phyloP scores from a whole-genome alignment of 2,113 vertebrate species.

The Oriolus oriolus region DNA sequence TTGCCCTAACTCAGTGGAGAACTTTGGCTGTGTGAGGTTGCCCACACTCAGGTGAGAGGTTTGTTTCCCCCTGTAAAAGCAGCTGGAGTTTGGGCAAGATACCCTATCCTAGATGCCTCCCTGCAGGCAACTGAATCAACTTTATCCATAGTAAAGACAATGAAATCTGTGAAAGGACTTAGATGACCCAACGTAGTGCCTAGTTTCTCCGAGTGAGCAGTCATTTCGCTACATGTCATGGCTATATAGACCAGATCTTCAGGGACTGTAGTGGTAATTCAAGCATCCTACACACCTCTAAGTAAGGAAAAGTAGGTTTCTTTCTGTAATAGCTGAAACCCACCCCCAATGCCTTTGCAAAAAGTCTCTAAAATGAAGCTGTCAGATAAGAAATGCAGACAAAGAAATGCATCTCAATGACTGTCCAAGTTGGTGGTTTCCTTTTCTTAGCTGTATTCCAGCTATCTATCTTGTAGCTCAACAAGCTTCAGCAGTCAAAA shows the following conservation, averaged over 20 bases:
- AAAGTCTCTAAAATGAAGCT: not conserved
- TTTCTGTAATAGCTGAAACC: not conserved
- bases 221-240: not conserved
- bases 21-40: not conserved
- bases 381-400: constrained; percentile 1
- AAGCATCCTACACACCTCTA: not conserved
- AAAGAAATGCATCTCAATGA: not conserved
- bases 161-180: not conserved
- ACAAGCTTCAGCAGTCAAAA: not conserved
- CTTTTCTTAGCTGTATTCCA: not conserved
- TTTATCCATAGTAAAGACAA: not conserved
- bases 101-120: not conserved
- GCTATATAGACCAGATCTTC: not conserved
- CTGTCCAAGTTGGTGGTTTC: not conserved
- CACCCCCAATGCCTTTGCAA: not conserved
- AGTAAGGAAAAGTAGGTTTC: not conserved
- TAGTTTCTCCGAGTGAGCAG: not conserved
- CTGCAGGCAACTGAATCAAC: not conserved
- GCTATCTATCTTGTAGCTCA: not conserved
- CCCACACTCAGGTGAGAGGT: not conserved
- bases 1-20: not conserved
- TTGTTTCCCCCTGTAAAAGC: not conserved
- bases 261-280: not conserved
- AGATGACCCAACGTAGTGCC: not conserved
- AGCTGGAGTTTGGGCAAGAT: not conserved